Base-by-base conservation (phyloP, 2,113 vertebrate genomes). In the Leiothrix lutea region DNA sequence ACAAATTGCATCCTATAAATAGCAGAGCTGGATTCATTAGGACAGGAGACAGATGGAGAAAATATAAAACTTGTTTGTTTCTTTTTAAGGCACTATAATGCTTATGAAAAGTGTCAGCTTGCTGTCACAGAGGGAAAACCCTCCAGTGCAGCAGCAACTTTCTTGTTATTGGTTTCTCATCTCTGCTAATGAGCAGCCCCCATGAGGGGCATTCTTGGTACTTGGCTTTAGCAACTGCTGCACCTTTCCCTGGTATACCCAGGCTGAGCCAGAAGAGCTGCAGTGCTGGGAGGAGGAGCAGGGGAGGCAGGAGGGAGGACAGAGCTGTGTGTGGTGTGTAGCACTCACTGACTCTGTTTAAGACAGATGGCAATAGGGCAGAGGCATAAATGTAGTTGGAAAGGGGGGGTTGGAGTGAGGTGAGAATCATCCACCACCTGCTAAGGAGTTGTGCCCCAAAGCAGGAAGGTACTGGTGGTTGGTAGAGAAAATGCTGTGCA, bases 11-110 rank as follows among this genome's bases (percentile, higher is more conserved):
- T 88, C 36, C 93, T 93, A 86, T 91, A 96, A 94, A 96, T 96
- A 95, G 96, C 78, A 89, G 70, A 95, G 48, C 65, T 96, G 75
- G 81, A 88, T 97, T 96, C 94, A 79, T 91, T 90, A 95, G 83
- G 96, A 96, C 85, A 90, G 90, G 88, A 91, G 74, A 58, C 83
- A 92, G 93, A 96, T 83, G 88, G 92, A 94, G 75, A 91, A 94
- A 94, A 90, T 75, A 65, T 7, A 80, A 84, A 96, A 88, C 60
- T 84, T 95, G 70, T 95, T 96, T 97, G 69, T 95, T 96, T 92
- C 88, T 92, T 94, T 95, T 88, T 91, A 95, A 88, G 57, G 69
- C 79, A 65, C 82, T 86, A 2, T 90, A 95, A 90, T 1, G 65
- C 44, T 93, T 95, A 95, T 92, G 86, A 81, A 60, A 79, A 78